These are phyloP conservation scores for Aspidoscelis tigris DNA, from an alignment of 2,113 vertebrate genomes.

Conservation along the genomic window DNA sequence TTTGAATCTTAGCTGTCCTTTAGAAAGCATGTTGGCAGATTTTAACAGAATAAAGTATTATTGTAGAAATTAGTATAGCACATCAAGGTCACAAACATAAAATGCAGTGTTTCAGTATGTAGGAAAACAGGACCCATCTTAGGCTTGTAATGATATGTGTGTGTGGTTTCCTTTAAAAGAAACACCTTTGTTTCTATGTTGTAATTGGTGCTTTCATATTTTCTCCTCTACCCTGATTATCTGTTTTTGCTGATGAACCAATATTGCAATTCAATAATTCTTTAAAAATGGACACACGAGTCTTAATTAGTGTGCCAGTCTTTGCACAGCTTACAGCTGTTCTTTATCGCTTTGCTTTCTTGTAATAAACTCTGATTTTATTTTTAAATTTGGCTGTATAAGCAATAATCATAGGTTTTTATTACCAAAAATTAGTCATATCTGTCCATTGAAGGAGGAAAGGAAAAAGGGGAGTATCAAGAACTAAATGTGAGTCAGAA, in stretches of 20 bases:
- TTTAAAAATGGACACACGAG: neutral
- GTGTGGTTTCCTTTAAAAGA: neutral
- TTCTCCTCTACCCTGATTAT: neutral
- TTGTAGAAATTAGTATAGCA: slow-evolving; percentile 17
- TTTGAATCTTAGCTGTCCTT: slow-evolving; percentile 39
- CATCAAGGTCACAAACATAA: slow-evolving; percentile 29
- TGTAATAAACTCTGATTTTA: neutral
- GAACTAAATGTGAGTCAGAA: too few relatives aligned
- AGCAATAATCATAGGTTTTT: too few relatives aligned
- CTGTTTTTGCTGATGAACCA: neutral
- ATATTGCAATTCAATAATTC: neutral
- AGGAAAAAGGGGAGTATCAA: too few relatives aligned
- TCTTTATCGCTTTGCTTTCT: neutral
- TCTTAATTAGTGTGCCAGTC: neutral
- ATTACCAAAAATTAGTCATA: too few relatives aligned
- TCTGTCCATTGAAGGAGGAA: too few relatives aligned
- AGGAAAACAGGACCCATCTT: slow-evolving; percentile 14
- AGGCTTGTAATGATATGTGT: slow-evolving; percentile 6
- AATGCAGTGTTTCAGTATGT: slow-evolving; percentile 36
- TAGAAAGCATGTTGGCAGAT: slow-evolving; percentile 47
- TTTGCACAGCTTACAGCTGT: neutral
- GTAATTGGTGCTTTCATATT: slow-evolving; percentile 1
- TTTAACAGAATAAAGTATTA: slow-evolving; percentile 39
- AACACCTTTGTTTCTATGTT: neutral
- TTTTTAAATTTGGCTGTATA: neutral